A percentile compares a stretch with the other conserved stretches of the same genome.
Evolutionary conservation across 30 jellyfish, hydroid and myxozoan species (phyloP).

Genomic region (Turritopsis dohrnii): DNA sequence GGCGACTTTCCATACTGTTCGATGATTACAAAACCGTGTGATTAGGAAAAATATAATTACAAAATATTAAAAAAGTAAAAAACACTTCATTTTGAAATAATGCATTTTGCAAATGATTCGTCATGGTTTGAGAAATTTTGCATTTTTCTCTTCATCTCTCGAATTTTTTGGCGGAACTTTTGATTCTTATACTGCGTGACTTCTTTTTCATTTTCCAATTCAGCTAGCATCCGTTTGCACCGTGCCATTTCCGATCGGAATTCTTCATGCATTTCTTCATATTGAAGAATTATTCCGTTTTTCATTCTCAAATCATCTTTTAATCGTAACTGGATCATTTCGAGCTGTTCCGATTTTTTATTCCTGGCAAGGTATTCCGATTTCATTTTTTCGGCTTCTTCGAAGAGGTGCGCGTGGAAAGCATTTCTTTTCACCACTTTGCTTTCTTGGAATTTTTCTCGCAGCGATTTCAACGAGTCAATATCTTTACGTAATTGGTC

Average conservation of each 20-base stretch:
- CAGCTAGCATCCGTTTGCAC: background rate
- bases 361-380: background rate
- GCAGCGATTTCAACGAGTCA: background rate
- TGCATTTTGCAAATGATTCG: background rate
- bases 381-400: background rate
- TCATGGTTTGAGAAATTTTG: background rate
- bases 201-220: background rate
- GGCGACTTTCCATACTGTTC: no score
- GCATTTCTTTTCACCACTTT: background rate
- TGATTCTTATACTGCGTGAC: background rate
- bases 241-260: background rate
- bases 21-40: background rate
- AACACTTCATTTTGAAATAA: background rate
- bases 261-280: background rate
- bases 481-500: background rate
- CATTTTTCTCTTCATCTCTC: background rate
- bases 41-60: background rate
- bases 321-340: background rate
- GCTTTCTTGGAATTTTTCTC: background rate
- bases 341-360: background rate
- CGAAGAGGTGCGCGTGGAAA: background rate
- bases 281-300: background rate
- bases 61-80: background rate
- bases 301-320: background rate
- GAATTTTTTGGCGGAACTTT: background rate